phyloP scores from a whole-genome alignment of 2,113 vertebrate genomes.

The Kryptolebias marmoratus region DNA sequence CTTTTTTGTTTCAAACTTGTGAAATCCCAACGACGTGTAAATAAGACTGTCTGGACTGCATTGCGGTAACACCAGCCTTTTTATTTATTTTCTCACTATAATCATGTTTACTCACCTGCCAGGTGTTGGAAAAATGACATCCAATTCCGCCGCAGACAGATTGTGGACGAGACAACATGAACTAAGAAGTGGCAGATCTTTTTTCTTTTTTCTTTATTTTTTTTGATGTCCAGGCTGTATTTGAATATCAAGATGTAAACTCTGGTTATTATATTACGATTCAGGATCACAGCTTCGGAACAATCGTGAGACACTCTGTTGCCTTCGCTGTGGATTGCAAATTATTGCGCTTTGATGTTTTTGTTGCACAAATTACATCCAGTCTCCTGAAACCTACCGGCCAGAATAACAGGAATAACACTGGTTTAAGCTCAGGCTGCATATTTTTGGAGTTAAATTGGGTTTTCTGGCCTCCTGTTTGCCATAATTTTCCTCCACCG shows the following conservation, averaged over 20 bases:
- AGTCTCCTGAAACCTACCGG: too few relatives aligned
- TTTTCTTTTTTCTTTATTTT: background rate
- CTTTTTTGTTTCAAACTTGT: background rate
- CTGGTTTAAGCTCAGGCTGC: too few relatives aligned
- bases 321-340: too few relatives aligned
- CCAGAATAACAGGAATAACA: too few relatives aligned
- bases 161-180: constrained; percentile 29
- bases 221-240: constrained; percentile 32
- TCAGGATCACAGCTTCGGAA: too few relatives aligned
- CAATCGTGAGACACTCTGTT: too few relatives aligned
- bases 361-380: too few relatives aligned
- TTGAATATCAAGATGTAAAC: constrained; percentile 21
- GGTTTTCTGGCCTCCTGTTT: too few relatives aligned
- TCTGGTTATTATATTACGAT: too few relatives aligned
- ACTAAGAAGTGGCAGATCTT: constrained; percentile 37
- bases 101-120: constrained; percentile 12
- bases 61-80: constrained; percentile 17
- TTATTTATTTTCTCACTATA: background rate
- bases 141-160: constrained; percentile 30
- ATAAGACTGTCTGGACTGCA: constrained; percentile 17
- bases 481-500: too few relatives aligned
- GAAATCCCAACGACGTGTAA: constrained; percentile 13
- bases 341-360: too few relatives aligned
- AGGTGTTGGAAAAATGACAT: constrained; percentile 38
- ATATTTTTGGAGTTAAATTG: too few relatives aligned